A percentile compares a stretch with the other conserved stretches of the same genome.
These are phyloP conservation scores for Zygaena filipendulae DNA, from an alignment of 2,888 invertebrate species.

Conservation along the genomic window DNA sequence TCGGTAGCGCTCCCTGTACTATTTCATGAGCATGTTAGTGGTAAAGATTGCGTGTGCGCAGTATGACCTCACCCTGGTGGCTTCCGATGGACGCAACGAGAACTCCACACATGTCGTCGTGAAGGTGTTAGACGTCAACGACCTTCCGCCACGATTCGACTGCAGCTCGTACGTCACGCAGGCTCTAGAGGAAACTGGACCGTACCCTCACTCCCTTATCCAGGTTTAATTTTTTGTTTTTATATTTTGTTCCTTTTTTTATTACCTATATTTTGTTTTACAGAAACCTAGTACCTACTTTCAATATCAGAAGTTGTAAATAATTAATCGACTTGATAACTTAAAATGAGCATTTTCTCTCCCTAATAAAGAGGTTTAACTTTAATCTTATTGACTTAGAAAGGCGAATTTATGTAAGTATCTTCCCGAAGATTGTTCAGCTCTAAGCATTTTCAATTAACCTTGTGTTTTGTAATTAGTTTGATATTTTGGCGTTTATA, in stretches of 20 bases:
- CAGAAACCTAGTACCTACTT: too few species aligned
- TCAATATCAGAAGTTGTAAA: too few species aligned
- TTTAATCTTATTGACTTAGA: too few species aligned
- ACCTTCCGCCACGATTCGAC: conserved; percentile 86
- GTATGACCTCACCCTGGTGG: conserved; percentile 90
- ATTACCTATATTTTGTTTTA: conserved; percentile 7
- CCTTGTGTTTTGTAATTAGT: too few species aligned
- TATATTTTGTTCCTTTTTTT: conserved; percentile 13
- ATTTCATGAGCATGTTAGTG: conserved; percentile 62
- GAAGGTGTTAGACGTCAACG: conserved; percentile 87
- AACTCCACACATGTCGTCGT: conserved; percentile 86
- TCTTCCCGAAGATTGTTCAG: too few species aligned
- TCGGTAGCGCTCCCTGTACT: too few species aligned
- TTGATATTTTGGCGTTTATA: too few species aligned
- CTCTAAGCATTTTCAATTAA: too few species aligned
- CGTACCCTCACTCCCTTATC: conserved; percentile 76
- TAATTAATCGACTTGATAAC: too few species aligned
- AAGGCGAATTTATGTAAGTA: too few species aligned
- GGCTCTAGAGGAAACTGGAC: conserved; percentile 81
- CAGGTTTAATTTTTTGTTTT: conserved; percentile 70
- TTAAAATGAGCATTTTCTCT: too few species aligned
- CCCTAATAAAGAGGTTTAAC: too few species aligned
- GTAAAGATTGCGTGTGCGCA: conserved; percentile 61
- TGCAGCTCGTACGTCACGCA: conserved; percentile 76
- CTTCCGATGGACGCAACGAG: conserved; percentile 91